Conservation (phyloP, 2,888 invertebrate genomes). For the Teinopalpus imperialis region DNA sequence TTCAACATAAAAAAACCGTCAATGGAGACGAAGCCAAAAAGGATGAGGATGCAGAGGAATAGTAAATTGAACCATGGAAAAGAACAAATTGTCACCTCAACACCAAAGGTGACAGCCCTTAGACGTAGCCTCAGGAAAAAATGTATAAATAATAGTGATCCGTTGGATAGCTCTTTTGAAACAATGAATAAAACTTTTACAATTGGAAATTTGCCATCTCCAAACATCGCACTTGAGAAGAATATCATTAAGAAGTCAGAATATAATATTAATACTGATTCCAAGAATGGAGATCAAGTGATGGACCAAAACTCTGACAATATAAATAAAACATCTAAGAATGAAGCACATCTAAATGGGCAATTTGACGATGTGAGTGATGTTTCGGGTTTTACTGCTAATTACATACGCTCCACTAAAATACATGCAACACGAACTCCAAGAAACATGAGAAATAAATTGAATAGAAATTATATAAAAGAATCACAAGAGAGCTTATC, state of each 20-base stretch:
- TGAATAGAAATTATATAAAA: slow-evolving; percentile 51
- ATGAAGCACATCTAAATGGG: slow-evolving; percentile 47
- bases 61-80: slow-evolving; percentile 46
- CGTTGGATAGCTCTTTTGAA: slow-evolving; percentile 56
- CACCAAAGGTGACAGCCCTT: slow-evolving; percentile 53
- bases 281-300: slow-evolving; percentile 26
- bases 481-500: slow-evolving; percentile 42
- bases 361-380: slow-evolving; percentile 72
- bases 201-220: slow-evolving; percentile 14
- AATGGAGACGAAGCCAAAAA: slow-evolving; percentile 50
- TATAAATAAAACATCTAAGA: slow-evolving; percentile 35
- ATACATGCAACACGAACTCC: slow-evolving; percentile 56
- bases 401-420: slow-evolving; percentile 75
- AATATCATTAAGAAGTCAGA: slow-evolving; percentile 5
- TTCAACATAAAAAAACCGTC: slow-evolving; percentile 65
- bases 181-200: slow-evolving; percentile 36
- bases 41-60: slow-evolving; percentile 46
- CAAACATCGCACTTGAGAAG: slow-evolving; percentile 41
- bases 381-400: slow-evolving; percentile 74
- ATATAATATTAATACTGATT: slow-evolving; percentile 12
- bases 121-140: slow-evolving; percentile 63
- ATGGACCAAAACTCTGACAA: slow-evolving; percentile 39
- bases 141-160: slow-evolving; percentile 48
- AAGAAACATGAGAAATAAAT: slow-evolving; percentile 54
- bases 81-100: slow-evolving; percentile 63